Base-by-base conservation (phyloP, 2,797 vertebrate species). In the Pteronotus mesoamericanus region DNA sequence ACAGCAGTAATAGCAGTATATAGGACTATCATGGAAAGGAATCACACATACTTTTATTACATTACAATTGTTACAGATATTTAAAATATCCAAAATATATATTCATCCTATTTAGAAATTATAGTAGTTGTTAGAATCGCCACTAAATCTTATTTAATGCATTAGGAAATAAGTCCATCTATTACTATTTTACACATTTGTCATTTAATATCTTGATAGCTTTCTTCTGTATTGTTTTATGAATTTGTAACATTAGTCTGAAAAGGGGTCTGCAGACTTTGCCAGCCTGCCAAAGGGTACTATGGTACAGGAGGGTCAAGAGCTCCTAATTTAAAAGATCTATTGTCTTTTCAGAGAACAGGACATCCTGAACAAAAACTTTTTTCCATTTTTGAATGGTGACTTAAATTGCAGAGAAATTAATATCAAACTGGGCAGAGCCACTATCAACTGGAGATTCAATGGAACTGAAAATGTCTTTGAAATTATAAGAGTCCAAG, bases 401-500 rank as follows among this genome's bases (percentile, higher is more conserved):
- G 44, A 93, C 64, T 80, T 92, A 46, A 91, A 89, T 22, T 34
- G 14, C 66, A 78, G 53, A 83, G 18, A 86, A 92, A 91, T 21
- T 34, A 37, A n/a, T 89, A 91, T 82, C 61, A 88, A 95, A 91
- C 61, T 84, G 24, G 32, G 55, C 46, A 93, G 89, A 83, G 74
- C 24, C 48, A 61, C 26, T 22, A 48, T 72, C 78, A 78, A 68
- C 74, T n/a, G 24, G 51, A 39, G 42, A 78, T 26, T 78, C 86
- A 46, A 51, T 0, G 66, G 51, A 88, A 91, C 68, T 83, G 61
- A 83, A 91, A 68, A 71, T 46, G 39, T 55, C 39, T 59, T 78
- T 53, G 57, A 90, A 90, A 96, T 61, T 42, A 16, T 59, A 88
- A 51, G n/a, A 78, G 83, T 55, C 15, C 53, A 83, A 37, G 64